Percentiles rank a stretch among this genome's conserved stretches.
These are phyloP conservation scores for Rutpela maculata DNA, from an alignment of 2,888 invertebrate species.

Conservation along the genomic window DNA sequence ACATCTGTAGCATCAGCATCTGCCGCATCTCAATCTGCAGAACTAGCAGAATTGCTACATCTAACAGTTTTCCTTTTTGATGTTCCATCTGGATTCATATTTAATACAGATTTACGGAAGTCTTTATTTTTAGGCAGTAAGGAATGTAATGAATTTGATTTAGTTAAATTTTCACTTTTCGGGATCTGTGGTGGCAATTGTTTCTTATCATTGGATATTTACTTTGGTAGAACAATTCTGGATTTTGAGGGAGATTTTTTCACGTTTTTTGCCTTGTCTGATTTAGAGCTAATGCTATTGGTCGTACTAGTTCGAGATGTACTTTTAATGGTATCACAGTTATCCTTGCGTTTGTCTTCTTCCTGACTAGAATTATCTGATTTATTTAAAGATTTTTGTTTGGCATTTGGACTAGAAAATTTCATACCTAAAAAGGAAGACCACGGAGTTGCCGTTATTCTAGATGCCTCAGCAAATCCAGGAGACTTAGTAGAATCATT, in stretches of 20 bases:
- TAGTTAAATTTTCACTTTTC: slow-evolving; percentile 69
- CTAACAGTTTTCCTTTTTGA: slow-evolving; percentile 71
- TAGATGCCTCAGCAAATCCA: slow-evolving; percentile 78
- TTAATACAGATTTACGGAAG: slow-evolving; percentile 84
- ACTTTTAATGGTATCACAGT: slow-evolving; percentile 67
- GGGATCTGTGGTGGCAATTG: slow-evolving; percentile 74
- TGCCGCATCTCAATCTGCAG: slow-evolving; percentile 72
- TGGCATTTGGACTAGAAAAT: slow-evolving; percentile 71
- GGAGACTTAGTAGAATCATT: slow-evolving; percentile 83
- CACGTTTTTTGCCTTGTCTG: slow-evolving; percentile 60
- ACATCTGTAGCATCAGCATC: slow-evolving; percentile 73
- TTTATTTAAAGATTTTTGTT: slow-evolving; percentile 70
- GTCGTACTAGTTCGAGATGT: slow-evolving; percentile 73
- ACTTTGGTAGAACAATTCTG: slow-evolving; percentile 63
- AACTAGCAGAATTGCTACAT: slow-evolving; percentile 74
- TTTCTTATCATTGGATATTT: slow-evolving; percentile 61
- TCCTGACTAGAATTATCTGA: slow-evolving; percentile 59
- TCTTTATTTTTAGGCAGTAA: slow-evolving; percentile 80
- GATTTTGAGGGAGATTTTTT: slow-evolving; percentile 63
- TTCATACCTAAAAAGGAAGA: slow-evolving; percentile 78
- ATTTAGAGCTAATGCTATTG: slow-evolving; percentile 72
- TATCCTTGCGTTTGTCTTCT: slow-evolving; percentile 71
- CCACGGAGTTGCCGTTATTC: slow-evolving; percentile 78
- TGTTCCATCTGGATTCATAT: slow-evolving; percentile 77
- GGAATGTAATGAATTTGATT: slow-evolving; percentile 68